Evolutionary conservation across 2,797 vertebrate genomes (phyloP), one percentile per base, ranked within the genome.

Genomic region (Austrolebias charrua): DNA sequence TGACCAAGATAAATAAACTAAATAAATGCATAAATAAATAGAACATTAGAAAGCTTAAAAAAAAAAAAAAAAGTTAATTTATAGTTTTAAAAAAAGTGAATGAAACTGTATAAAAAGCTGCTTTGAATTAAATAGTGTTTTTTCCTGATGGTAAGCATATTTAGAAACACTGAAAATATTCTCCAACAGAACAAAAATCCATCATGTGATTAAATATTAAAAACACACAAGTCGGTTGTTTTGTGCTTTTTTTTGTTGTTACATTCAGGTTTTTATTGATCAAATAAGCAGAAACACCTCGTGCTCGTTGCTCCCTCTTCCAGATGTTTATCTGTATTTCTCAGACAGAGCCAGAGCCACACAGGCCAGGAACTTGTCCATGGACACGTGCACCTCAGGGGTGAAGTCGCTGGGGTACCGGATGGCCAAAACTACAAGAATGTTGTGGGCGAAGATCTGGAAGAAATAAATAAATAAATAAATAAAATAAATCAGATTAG

Each of bases 291-390:
- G 7, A 50, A 20, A 15, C 16, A 12, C 13, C 13, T 40, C 2
- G 12, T 11, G 20, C 38, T 40, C 18, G 9, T 35, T 33, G 6
- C 2, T 52, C 29, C n/a, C 9, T 11, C 55, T 46, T 55, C 44
- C 58, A 76, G 16, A 19, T 6, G 18, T 78, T 84, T 93, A 97
- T 87, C 94, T 79, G 92, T 97, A 97, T 61, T 94, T 96, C 92
- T 94, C 93, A 60, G 91, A 61, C 89, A 97, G 93, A 73, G 91
- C 91, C 5, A 35, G 72, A 79, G 86, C 52, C 86, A 96, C 20
- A 0, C 31, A 2, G 0, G 86, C 69, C 45, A 96, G 43, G 90
- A 95, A 95, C 91, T 97, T 97, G 90, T 97, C 96, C 76, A 95
- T 18, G 31, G 93, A 73, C 67, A 94, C 85, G 9, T 96, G 92